phyloP scores from a whole-genome alignment of 2,797 vertebrate species.

The Discoglossus pictus region DNA sequence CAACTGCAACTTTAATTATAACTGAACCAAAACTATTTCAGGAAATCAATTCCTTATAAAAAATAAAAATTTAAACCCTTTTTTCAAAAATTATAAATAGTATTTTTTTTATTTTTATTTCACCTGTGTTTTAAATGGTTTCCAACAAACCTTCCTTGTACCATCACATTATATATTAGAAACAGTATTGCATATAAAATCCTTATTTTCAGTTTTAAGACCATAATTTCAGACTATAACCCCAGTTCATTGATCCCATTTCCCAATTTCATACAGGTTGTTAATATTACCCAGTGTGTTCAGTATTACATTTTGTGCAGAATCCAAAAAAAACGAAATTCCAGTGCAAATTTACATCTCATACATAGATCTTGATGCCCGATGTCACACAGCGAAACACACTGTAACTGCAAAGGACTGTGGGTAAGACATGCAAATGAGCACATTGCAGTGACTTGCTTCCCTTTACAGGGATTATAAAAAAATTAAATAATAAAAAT shows the following conservation, averaged over 20 bases:
- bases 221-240: slow-evolving; percentile 48
- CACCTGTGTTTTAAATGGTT: slow-evolving; percentile 60
- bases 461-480: slow-evolving; percentile 36
- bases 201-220: slow-evolving; percentile 58
- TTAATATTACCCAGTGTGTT: slow-evolving; percentile 60
- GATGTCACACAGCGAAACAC: slow-evolving; percentile 34
- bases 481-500: slow-evolving; percentile 13
- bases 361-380: slow-evolving; percentile 2
- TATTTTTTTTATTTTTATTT: slow-evolving; percentile 68
- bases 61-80: slow-evolving; percentile 69
- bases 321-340: slow-evolving; percentile 23
- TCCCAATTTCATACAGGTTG: slow-evolving; percentile 55
- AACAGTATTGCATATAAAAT: slow-evolving; percentile 59
- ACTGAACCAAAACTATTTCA: slow-evolving; percentile 67
- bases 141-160: slow-evolving; percentile 60
- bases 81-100: slow-evolving; percentile 76
- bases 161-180: slow-evolving; percentile 64
- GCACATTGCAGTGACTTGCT: slow-evolving; percentile 51
- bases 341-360: slow-evolving; percentile 33
- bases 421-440: slow-evolving; percentile 52
- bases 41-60: slow-evolving; percentile 72
- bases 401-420: slow-evolving; percentile 50
- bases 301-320: slow-evolving; percentile 20
- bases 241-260: slow-evolving; percentile 32
- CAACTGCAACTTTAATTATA: slow-evolving; percentile 83